These are phyloP conservation scores for Magallana angulata DNA, from an alignment of 1,140 invertebrate species.

Conservation along the genomic window DNA sequence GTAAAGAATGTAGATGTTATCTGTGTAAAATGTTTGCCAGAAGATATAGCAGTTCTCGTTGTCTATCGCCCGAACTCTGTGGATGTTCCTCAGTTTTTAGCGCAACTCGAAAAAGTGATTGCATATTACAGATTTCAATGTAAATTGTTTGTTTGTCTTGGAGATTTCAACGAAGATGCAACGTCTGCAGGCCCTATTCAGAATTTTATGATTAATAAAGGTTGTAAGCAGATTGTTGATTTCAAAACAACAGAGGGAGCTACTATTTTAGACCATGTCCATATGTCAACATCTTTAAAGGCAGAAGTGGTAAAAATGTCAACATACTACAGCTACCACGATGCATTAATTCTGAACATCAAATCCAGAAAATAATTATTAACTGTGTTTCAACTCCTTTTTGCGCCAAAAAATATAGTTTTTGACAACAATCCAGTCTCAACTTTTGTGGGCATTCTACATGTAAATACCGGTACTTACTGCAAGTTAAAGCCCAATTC, in stretches of 20 bases:
- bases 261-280: slow-evolving; percentile 45
- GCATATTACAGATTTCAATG: neutral
- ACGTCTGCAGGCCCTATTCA: neutral
- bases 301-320: neutral
- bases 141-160: neutral
- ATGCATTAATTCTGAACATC: slow-evolving; percentile 11
- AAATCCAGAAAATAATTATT: neutral
- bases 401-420: too few relatives aligned
- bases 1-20: neutral
- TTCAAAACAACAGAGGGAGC: slow-evolving; percentile 34
- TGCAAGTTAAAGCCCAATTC: too few relatives aligned
- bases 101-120: neutral
- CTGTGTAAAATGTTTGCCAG: too few relatives aligned
- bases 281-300: neutral
- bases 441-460: too few relatives aligned
- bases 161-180: slow-evolving; percentile 51
- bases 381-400: too few relatives aligned
- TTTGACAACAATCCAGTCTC: too few relatives aligned
- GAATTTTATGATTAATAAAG: neutral
- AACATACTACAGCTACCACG: slow-evolving; percentile 49
- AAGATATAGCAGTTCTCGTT: neutral
- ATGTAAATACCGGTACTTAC: too few relatives aligned
- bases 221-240: slow-evolving; percentile 29
- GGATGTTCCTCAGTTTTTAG: neutral
- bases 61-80: slow-evolving; percentile 29